Percentiles rank a stretch among this genome's conserved stretches.
These are phyloP conservation scores for Polypterus senegalus DNA, from an alignment of 2,113 vertebrate genomes.

Conservation along the genomic window DNA sequence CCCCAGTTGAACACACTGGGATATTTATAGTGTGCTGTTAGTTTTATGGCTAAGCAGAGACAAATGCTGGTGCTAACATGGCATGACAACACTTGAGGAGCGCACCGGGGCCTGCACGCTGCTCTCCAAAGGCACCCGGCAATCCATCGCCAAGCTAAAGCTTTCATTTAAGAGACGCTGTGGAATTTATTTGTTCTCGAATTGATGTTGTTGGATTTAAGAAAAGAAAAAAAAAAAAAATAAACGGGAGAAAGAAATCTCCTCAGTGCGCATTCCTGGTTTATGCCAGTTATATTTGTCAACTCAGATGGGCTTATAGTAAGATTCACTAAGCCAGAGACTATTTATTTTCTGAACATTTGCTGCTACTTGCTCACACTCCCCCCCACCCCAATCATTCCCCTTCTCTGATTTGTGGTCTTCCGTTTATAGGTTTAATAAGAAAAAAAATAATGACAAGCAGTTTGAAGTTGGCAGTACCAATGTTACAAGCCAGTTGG, in stretches of 20 bases:
- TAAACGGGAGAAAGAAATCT: not conserved
- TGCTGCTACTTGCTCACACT: not conserved
- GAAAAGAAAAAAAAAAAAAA: not conserved
- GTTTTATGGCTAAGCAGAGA: constrained; percentile 49
- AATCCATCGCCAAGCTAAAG: constrained; percentile 28
- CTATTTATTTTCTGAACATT: not conserved
- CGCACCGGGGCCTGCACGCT: constrained; percentile 35
- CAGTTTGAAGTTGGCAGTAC: too few relatives aligned
- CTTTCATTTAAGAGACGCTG: constrained; percentile 33
- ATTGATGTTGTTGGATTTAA: constrained; percentile 38
- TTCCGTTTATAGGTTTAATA: too few relatives aligned
- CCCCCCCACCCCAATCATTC: not conserved
- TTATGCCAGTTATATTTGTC: constrained; percentile 16
- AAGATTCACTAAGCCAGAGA: not conserved
- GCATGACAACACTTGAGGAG: constrained; percentile 53
- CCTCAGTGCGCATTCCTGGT: constrained; percentile 4
- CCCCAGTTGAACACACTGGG: constrained; percentile 22
- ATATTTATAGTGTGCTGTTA: constrained; percentile 46
- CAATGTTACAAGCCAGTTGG: too few relatives aligned
- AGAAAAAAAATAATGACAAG: too few relatives aligned
- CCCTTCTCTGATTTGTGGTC: not conserved
- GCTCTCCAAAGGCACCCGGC: constrained; percentile 56
- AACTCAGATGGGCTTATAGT: not conserved
- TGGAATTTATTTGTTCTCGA: constrained; percentile 39
- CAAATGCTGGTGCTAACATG: constrained; percentile 40